phyloP scores from a whole-genome alignment of 1,140 invertebrate species.

The Musca vetustissima region DNA sequence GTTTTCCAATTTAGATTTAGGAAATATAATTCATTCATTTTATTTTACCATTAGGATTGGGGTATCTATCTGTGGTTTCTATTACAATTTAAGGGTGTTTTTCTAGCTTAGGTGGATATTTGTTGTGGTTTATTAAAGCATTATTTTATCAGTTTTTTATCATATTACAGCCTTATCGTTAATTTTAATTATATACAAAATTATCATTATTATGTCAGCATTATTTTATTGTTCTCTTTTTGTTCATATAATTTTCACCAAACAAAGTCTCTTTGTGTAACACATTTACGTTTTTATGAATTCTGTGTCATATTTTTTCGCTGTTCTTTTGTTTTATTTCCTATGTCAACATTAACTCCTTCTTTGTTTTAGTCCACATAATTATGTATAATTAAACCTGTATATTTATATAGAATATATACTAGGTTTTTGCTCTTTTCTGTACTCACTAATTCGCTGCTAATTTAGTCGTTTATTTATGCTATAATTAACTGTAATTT shows the following conservation, averaged over 20 bases:
- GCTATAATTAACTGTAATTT: conserved; percentile 16
- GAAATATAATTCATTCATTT: conserved; percentile 38
- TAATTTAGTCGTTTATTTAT: conserved; percentile 20
- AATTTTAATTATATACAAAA: conserved; percentile 26
- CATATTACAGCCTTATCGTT: conserved; percentile 55
- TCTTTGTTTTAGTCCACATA: not conserved
- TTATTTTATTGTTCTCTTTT: not conserved
- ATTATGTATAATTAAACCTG: conserved; percentile 1
- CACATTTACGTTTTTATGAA: conserved; percentile 1
- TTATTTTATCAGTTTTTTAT: conserved; percentile 35
- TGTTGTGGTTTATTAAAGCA: conserved; percentile 11
- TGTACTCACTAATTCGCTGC: conserved; percentile 6
- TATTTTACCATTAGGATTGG: conserved; percentile 28
- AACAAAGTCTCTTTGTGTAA: conserved; percentile 5
- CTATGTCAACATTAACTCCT: conserved; percentile 6
- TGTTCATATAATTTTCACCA: too few relatives aligned
- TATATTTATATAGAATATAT: not conserved
- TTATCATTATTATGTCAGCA: too few relatives aligned
- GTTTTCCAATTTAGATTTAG: conserved; percentile 29
- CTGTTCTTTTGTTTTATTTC: not conserved
- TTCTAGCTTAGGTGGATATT: conserved; percentile 35
- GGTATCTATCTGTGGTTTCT: conserved; percentile 40
- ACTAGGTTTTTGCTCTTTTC: not conserved
- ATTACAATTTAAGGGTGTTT: conserved; percentile 19
- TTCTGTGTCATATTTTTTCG: not conserved